phyloP scores from a whole-genome alignment of 2,888 invertebrate genomes.

The Dusona sp. region DNA sequence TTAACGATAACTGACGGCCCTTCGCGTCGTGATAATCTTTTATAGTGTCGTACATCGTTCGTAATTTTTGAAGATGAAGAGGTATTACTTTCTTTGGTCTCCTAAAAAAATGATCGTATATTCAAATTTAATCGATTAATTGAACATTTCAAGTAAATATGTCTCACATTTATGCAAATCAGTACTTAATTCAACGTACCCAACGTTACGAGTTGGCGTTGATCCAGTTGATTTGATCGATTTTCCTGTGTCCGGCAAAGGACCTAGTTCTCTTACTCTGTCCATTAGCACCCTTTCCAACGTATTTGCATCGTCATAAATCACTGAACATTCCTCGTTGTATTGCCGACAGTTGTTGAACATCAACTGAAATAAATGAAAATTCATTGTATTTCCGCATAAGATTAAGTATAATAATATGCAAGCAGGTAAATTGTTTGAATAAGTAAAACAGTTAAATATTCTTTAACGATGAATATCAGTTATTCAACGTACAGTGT shows the following conservation, averaged over 20 bases:
- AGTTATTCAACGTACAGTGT: too few species aligned
- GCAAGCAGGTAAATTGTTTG: neutral
- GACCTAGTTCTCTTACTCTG: slow-evolving; percentile 91
- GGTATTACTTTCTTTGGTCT: slow-evolving; percentile 82
- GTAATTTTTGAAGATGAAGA: slow-evolving; percentile 90
- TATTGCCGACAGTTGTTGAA: slow-evolving; percentile 98
- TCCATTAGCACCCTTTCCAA: slow-evolving; percentile 94
- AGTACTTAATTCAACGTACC: slow-evolving; percentile 78
- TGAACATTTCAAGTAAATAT: neutral
- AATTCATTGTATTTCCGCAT: neutral
- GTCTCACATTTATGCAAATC: neutral
- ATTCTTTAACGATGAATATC: too few species aligned
- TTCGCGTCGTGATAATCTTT: slow-evolving; percentile 95
- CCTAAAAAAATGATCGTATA: slow-evolving; percentile 71
- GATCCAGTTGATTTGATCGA: slow-evolving; percentile 79
- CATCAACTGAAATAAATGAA: slow-evolving; percentile 89
- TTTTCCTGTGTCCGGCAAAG: slow-evolving; percentile 84
- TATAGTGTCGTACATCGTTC: slow-evolving; percentile 95
- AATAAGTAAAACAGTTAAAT: neutral
- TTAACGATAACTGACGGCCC: slow-evolving; percentile 95
- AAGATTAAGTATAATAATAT: neutral
- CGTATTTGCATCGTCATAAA: slow-evolving; percentile 96
- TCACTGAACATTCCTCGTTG: slow-evolving; percentile 98
- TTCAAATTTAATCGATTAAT: slow-evolving; percentile 57
- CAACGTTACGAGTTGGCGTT: slow-evolving; percentile 82